phyloP scores from a whole-genome alignment of 2,113 vertebrate species.

The Scatophagus argus region DNA sequence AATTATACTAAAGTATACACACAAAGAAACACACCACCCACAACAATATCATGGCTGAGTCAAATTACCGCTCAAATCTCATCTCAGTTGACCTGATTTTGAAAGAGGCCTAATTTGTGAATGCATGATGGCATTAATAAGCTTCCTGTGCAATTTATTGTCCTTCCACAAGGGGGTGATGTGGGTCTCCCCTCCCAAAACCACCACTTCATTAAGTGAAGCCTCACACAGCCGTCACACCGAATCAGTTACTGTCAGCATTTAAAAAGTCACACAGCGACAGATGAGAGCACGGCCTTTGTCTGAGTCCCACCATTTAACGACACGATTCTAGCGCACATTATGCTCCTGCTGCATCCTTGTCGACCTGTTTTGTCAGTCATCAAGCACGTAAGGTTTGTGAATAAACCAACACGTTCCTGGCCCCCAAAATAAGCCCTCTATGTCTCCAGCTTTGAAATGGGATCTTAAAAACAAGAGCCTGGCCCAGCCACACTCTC shows the following conservation, averaged over 20 bases:
- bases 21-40: constrained; percentile 16
- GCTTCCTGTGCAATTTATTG: background rate
- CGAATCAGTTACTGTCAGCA: constrained; percentile 42
- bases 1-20: constrained; percentile 3
- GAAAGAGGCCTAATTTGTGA: constrained; percentile 50
- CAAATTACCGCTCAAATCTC: constrained; percentile 49
- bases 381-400: constrained; percentile 49
- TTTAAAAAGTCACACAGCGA: constrained; percentile 30
- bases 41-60: constrained; percentile 28
- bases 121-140: constrained; percentile 48
- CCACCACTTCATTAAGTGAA: constrained; percentile 58
- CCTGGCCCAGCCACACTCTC: constrained; percentile 70
- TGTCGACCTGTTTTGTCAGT: constrained; percentile 45
- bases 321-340: background rate
- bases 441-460: constrained; percentile 78
- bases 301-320: constrained; percentile 41
- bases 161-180: constrained; percentile 57
- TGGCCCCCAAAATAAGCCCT: constrained; percentile 78
- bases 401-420: constrained; percentile 68
- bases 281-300: constrained; percentile 45
- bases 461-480: constrained; percentile 82
- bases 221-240: constrained; percentile 26
- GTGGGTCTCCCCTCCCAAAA: constrained; percentile 42
- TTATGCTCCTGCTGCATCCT: constrained; percentile 24
- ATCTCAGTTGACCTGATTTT: constrained; percentile 70